Base-by-base conservation (phyloP, 2,888 invertebrate genomes). In the Agrochola lota region DNA sequence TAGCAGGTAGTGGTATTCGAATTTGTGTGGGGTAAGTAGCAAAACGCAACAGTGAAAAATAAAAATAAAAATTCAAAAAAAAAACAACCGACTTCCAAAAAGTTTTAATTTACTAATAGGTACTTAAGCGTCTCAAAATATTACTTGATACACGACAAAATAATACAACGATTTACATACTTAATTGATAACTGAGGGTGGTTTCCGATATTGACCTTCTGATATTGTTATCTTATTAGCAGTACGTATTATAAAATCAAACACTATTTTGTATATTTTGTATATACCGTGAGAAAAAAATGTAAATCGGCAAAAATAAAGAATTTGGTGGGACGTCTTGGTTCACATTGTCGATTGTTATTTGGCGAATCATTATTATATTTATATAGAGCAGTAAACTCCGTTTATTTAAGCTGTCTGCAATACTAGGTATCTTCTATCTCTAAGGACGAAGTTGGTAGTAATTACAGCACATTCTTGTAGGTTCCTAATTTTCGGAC, bases 291-390 rank as follows among this genome's bases (percentile, higher is more conserved):
- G 96, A 93, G 95, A 96, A 95, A 91, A 92, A 91, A 91, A 91
- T 93, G 84, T 30, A 49, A 9, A 49, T 91, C 92, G 88, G 88
- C 80, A 85, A 85, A 84, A 86, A 91, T 90, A 92, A 92, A 89
- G 90, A 93, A 93, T 94, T 94, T 92, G 77, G 77, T 68, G 71
- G 67, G 75, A 80, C 89, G 91, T 87, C 92, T 92, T 91, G 91
- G 92, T 93, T 91, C 92, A 93, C 92, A 93, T 93, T 94, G 94
- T 92, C 93, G 94, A 95, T 95, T 95, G 94, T 94, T 94, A 92
- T 92, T 92, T 91, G 85, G 90, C 87, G 90, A 90, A 92, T 94
- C 92, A 91, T 92, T 90, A 85, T 78, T 68, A 77, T 86, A 95
- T 86, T 66, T 88, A 71, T 88, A 93, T 86, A 89, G 94, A 94